These are phyloP conservation scores for Ommatoiulus sabulosus DNA, from an alignment of 2,888 invertebrate species.

Conservation along the genomic window DNA sequence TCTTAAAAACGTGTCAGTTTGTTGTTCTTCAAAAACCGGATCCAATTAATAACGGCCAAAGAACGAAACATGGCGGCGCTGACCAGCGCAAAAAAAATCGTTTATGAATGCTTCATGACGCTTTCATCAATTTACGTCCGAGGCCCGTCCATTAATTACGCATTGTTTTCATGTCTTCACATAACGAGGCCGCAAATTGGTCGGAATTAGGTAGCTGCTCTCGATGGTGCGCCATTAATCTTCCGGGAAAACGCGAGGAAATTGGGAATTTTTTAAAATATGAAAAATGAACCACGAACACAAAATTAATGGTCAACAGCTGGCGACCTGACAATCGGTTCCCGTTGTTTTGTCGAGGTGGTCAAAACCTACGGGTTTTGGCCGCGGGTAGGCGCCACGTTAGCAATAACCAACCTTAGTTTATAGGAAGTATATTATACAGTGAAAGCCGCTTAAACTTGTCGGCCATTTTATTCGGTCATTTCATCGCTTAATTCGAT, in stretches of 20 bases:
- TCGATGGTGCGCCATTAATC: neutral
- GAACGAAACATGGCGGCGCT: neutral
- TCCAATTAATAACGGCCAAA: neutral
- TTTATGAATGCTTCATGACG: neutral
- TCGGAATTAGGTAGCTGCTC: neutral
- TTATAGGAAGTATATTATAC: too few species aligned
- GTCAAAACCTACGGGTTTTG: too few species aligned
- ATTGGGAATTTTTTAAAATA: neutral
- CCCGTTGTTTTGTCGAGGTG: neutral
- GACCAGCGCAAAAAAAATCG: neutral
- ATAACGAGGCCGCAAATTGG: neutral
- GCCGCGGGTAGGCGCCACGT: too few species aligned
- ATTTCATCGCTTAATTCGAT: too few species aligned
- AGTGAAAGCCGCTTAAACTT: too few species aligned
- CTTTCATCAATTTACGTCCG: neutral
- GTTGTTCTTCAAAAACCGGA: neutral
- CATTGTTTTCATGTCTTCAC: neutral
- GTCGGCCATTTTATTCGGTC: too few species aligned
- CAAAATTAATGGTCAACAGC: neutral
- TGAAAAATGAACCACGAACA: neutral
- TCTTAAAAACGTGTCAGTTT: neutral
- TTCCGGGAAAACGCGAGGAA: neutral
- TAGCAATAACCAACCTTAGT: too few species aligned
- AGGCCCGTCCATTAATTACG: neutral
- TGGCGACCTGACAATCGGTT: neutral